Evolutionary conservation across 2,113 vertebrate genomes (phyloP), one percentile per base, ranked within the genome.

Genomic region (Hemibates koningsi): DNA sequence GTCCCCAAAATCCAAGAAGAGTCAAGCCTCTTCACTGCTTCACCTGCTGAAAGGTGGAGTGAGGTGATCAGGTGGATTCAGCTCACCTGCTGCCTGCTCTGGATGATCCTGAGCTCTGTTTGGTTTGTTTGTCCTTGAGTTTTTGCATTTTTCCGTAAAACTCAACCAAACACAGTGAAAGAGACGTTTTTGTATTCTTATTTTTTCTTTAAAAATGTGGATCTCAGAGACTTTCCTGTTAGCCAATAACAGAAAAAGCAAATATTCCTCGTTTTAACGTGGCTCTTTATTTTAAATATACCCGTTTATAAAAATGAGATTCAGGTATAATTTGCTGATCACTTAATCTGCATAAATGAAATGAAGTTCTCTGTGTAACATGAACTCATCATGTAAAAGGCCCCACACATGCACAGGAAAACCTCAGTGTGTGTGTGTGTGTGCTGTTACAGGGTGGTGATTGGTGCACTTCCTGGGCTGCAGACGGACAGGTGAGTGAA

Each of bases 401-500:
- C 17, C 13, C 21, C 21, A 45, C 68, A 45, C 41, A 29, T 43
- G n/a, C 76, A 9, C 13, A 48, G 16, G 29, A 16, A 21, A 68
- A 68, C 36, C 34, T 71, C 36, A 43, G 38, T 9, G 41, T 48
- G 68, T 73, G 27, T 52, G 34, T 52, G 50, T 52, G 19, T 16
- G 38, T 27, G 38, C 43, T 29, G 43, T 24, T 80, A 13, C 9
- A 21, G 19, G 1, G 45, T 50, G 9, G 11, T 66, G 56, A 88
- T 21, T 68, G 73, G 34, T 84, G 27, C 12, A 4, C 73, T 43
- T 79, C 0, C 80, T 41, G 36, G 9, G 68, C 68, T 29, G 68
- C 41, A 76, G 68, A 76, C 9, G 1, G 82, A 79, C 32, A 86
- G 63, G 79, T 59, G 45, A 83, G 81, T 32, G 38, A 56, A 36